Base-by-base conservation (phyloP, 2,113 vertebrate genomes). In the Morone chrysops region DNA sequence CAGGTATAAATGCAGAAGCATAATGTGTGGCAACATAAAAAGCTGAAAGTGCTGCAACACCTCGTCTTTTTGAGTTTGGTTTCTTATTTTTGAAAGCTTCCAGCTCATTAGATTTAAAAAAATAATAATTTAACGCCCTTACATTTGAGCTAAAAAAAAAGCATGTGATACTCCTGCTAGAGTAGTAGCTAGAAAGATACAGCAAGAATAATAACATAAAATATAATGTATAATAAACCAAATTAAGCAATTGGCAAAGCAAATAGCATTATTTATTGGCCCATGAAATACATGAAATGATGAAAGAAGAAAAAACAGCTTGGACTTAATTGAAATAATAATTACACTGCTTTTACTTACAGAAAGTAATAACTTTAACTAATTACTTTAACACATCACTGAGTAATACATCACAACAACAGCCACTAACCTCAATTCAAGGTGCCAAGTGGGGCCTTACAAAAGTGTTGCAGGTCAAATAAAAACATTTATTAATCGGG, bases 381-480 rank as follows among this genome's bases (percentile, higher is more conserved):
- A 73, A 78, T 70, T 83, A 61, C 25, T 82, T 70, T 43, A 68
- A 71, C 87, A 85, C 62, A 66, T 71, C 12, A 36, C 53, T 59
- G 17, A 57, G 43, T 80, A 74, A 48, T 43, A 20, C 47, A 59
- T 67, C 47, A 80, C 8, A 61, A 57, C 10, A 69, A 60, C 18
- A 36, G 38, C 10, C 31, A 82, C 66, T 22, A 38, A 60, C 13
- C 38, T 63, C 8, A 54, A 41, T 53, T 56, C 31, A 51, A 36
- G 7, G 56, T 47, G 43, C 70, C 51, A 71, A 72, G 20, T 31
- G 25, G 50, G 36, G 41, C 18, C 16, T 43, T 11, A 9, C 31
- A 8, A 62, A 69, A 73, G 22, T n/a, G 5, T n/a, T 41, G 10
- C 40, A 75, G 84, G 81, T 91, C 79, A 82, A 51, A 75, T 69